Evolutionary conservation across 2,113 vertebrate genomes (phyloP).

Genomic region (Peucedramus taeniatus): DNA sequence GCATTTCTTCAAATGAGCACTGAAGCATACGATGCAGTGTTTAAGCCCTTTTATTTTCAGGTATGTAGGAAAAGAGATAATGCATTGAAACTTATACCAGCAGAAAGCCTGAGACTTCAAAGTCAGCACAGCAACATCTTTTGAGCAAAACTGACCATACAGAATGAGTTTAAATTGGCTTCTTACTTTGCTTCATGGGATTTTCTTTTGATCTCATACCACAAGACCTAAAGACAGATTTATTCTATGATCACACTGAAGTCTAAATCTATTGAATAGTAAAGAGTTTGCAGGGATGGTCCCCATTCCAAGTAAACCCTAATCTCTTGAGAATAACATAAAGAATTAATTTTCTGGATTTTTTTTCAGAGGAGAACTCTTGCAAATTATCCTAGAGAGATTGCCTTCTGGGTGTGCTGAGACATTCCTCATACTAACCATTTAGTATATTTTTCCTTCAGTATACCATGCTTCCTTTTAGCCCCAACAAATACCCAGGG

Average conservation of each 20-base stretch:
- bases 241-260: not conserved
- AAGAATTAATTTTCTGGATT: not conserved
- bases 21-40: not conserved
- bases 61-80: not conserved
- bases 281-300: not conserved
- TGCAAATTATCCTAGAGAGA: not conserved
- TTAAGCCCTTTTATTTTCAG: conserved; percentile 1
- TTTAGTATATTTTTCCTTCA: not conserved
- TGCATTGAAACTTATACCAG: not conserved
- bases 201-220: conserved; percentile 27
- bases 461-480: not conserved
- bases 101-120: conserved; percentile 3
- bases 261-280: not conserved
- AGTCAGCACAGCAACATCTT: not conserved
- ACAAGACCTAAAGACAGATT: not conserved
- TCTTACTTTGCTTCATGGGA: not conserved
- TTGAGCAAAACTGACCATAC: not conserved
- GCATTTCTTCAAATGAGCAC: not conserved
- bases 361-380: not conserved
- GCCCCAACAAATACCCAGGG: not conserved
- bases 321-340: not conserved
- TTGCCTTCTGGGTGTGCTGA: not conserved
- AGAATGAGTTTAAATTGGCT: conserved; percentile 4
- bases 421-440: not conserved
- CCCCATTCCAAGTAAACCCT: not conserved